phyloP scores from a whole-genome alignment of 2,113 vertebrate genomes.

The Mormyrus lacerda region DNA sequence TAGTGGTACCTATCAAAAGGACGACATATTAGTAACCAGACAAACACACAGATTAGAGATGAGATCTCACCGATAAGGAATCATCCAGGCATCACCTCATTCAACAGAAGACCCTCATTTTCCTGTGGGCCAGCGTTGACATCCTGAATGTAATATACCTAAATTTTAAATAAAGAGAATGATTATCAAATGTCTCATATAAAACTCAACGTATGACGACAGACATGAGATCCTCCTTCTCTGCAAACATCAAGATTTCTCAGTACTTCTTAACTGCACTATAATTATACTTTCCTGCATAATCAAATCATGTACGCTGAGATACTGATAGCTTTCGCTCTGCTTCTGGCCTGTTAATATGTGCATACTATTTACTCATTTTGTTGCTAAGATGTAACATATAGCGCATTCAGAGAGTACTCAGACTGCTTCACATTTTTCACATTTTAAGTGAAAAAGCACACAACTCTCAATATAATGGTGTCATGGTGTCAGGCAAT shows the following conservation, averaged over 20 bases:
- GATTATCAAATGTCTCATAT: not conserved
- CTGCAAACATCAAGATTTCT: not conserved
- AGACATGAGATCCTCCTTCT: not conserved
- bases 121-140: conserved; percentile 74
- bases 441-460: not conserved
- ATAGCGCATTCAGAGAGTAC: not conserved
- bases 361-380: not conserved
- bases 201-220: not conserved
- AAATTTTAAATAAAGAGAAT: conserved; percentile 16
- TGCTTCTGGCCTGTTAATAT: not conserved
- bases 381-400: not conserved
- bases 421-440: not conserved
- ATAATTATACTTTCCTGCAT: not conserved
- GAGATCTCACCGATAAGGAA: not conserved
- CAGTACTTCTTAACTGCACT: not conserved
- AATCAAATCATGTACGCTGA: not conserved
- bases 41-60: not conserved
- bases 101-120: conserved; percentile 44
- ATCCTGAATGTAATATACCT: conserved; percentile 83
- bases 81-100: conserved; percentile 54
- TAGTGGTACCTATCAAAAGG: conserved; percentile 61
- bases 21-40: not conserved
- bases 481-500: not conserved
- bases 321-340: not conserved
- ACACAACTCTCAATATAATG: not conserved